Base-by-base conservation (phyloP, 2,888 invertebrate species). In the Eupithecia inturbata region DNA sequence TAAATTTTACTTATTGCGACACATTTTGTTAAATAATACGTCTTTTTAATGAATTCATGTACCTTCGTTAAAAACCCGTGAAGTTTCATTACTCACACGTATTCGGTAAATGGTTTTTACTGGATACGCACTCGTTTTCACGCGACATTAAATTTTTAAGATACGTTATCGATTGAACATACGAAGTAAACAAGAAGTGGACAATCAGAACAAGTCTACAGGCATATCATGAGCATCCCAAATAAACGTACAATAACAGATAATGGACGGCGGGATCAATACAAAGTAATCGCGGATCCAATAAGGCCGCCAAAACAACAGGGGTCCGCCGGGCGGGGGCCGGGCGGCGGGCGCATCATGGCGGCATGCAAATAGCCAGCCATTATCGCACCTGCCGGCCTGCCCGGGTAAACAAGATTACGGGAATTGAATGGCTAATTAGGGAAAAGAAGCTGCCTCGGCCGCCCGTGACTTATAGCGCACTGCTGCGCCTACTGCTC, bases 351-450 rank as follows among this genome's bases (percentile, higher is more conserved):
- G 92, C 92, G 91, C 94, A 94, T 92, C 93, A 94, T 94, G 94
- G 94, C 94, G 93, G 94, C 94, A 94, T 94, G 94, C 94, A 94
- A 94, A 94, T 94, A 93, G 91, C 92, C 90, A 90, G 91, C 94
- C 92, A 94, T 94, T 94, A 94, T 94, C 94, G 92, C 94, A 94
- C 94, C 94, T 94, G 94, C 89, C 93, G 92, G 92, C 88, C 87
- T 88, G 91, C 88, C 86, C 93, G 91, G 92, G 93, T 92, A 93
- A 94, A 94, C 94, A 94, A 94, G 92, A 94, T 93, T 94, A 94
- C 94, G 94, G 91, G 93, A 92, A 94, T 93, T 92, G 94, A 94
- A 94, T 94, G 92, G 91, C 94, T 94, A 94, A 94, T 94, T 93
- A 94, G 92, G 90, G 88, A 94, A 94, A 94, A 94, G 92, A 93